These are phyloP conservation scores for Ceratosolen solmsi DNA, from an alignment of 1,140 invertebrate species.

Conservation along the genomic window DNA sequence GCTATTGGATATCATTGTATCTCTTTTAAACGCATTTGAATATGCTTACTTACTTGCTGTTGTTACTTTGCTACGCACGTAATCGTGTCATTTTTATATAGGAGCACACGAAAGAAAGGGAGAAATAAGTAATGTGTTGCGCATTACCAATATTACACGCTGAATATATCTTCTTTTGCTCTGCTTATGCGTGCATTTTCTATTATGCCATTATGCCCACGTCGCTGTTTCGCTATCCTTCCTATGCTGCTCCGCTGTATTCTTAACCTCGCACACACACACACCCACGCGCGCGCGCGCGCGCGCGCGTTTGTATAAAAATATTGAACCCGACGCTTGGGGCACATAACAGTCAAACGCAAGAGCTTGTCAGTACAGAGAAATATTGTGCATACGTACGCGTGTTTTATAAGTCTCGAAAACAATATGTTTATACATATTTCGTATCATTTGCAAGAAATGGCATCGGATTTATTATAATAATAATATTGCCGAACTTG, in stretches of 20 bases:
- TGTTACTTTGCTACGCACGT: constrained; percentile 8
- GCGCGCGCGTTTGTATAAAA: constrained; percentile 26
- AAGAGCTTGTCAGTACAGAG: constrained; percentile 4
- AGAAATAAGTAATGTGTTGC: constrained; percentile 10
- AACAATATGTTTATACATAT: constrained; percentile 23
- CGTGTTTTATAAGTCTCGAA: not conserved
- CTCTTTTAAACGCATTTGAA: constrained; percentile 2
- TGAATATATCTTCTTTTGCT: not conserved
- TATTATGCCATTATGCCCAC: not conserved
- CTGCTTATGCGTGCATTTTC: not conserved
- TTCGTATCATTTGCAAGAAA: constrained; percentile 10
- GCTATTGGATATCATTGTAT: not conserved
- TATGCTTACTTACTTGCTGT: not conserved
- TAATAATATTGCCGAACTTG: not conserved
- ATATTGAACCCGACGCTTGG: constrained; percentile 8
- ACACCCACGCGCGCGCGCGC: too few relatives aligned
- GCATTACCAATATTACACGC: constrained; percentile 35
- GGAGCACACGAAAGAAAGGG: not conserved
- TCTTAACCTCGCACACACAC: too few relatives aligned
- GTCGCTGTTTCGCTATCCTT: not conserved
- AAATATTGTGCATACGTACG: constrained; percentile 5
- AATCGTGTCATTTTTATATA: constrained; percentile 12
- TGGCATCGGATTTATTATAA: not conserved
- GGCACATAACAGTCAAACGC: constrained; percentile 22
- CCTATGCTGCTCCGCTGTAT: not conserved